These are phyloP conservation scores for Aurelia sp. DNA, from an alignment of 30 jellyfish, hydroid and myxozoan species.

Conservation along the genomic window DNA sequence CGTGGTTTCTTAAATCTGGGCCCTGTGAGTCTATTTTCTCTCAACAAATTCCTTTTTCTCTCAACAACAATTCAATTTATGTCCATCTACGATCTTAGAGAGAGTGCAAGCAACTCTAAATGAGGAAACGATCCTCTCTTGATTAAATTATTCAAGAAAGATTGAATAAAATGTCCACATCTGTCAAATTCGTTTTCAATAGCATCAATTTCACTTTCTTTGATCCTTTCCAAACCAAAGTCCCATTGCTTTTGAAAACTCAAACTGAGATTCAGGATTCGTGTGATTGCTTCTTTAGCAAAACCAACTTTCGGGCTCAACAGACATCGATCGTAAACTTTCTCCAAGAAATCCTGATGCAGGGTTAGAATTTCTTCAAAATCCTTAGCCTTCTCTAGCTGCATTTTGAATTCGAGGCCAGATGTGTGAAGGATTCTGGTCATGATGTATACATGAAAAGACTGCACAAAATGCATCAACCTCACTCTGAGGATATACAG, in stretches of 20 bases:
- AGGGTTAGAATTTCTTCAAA: constrained; percentile 73
- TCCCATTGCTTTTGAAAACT: constrained; percentile 77
- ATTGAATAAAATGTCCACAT: constrained; percentile 82
- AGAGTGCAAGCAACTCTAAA: constrained; percentile 52
- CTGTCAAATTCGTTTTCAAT: constrained; percentile 74
- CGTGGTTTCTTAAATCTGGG: too few relatives aligned
- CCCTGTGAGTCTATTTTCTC: too few relatives aligned
- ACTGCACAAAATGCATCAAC: constrained; percentile 85
- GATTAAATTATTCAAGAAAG: constrained; percentile 79
- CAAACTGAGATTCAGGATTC: constrained; percentile 70
- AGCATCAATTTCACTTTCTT: constrained; percentile 44
- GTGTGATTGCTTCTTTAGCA: constrained; percentile 82
- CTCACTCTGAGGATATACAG: constrained; percentile 77
- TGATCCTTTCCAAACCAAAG: constrained; percentile 23
- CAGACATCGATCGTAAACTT: constrained; percentile 82
- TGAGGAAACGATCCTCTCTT: constrained; percentile 94
- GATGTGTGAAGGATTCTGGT: constrained; percentile 78
- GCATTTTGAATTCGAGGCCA: constrained; percentile 63
- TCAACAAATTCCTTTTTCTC: too few relatives aligned
- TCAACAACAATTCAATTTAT: too few relatives aligned
- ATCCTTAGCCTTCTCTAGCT: constrained; percentile 69
- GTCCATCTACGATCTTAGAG: not conserved
- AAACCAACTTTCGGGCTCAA: constrained; percentile 85
- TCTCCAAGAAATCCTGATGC: constrained; percentile 71
- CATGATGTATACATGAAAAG: constrained; percentile 81